Conservation (phyloP, 2,888 invertebrate species). For the Pantelozetes paolii region DNA sequence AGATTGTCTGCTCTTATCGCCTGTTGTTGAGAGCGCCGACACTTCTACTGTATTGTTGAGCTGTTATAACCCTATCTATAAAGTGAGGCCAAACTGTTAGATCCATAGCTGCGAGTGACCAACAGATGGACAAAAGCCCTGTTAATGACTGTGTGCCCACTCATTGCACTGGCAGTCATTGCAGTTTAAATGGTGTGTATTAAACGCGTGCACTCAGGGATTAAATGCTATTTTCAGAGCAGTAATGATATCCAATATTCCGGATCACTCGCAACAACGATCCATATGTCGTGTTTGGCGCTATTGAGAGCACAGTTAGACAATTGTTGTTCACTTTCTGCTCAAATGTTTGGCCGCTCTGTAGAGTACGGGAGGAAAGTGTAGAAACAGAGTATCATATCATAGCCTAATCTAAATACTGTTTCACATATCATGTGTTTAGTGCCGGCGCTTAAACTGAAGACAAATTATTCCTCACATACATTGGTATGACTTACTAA, state of each 20-base stretch:
- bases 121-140: constrained; percentile 16
- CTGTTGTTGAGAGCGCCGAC: background rate
- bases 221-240: background rate
- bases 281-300: background rate
- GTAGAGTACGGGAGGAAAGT: background rate
- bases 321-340: background rate
- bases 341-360: background rate
- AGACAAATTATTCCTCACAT: background rate
- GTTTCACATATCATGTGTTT: too few species aligned
- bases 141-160: constrained; percentile 23
- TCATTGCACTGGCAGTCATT: background rate
- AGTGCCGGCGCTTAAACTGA: background rate
- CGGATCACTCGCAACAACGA: background rate
- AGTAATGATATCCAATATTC: background rate
- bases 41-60: background rate
- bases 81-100: constrained; percentile 17
- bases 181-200: constrained; percentile 21
- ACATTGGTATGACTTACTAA: constrained; percentile 21
- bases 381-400: background rate
- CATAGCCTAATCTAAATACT: too few species aligned
- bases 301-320: background rate
- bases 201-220: constrained; percentile 13
- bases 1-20: too few species aligned
- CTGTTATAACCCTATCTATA: constrained; percentile 20
- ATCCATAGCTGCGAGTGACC: constrained; percentile 10